Conservation (phyloP, 2,888 invertebrate genomes). For the Bimastos eiseni region DNA sequence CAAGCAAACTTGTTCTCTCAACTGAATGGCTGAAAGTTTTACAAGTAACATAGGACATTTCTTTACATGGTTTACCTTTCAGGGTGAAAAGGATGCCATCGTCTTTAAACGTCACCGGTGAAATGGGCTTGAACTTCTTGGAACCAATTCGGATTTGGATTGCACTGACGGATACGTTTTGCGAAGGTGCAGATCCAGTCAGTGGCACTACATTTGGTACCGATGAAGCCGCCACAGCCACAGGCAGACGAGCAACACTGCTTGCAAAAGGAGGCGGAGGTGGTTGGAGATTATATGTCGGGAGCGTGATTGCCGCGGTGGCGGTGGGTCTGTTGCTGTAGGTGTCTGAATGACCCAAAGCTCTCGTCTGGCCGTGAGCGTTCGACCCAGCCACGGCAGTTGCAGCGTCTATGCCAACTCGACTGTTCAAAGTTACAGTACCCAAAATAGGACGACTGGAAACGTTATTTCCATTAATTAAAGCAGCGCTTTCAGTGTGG, state of each 20-base stretch:
- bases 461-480: not conserved
- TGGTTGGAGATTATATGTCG: conserved; percentile 37
- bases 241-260: conserved; percentile 28
- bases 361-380: not conserved
- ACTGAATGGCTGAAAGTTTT: too few relatives aligned
- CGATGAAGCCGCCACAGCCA: conserved; percentile 25
- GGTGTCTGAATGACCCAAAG: not conserved
- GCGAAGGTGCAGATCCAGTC: not conserved
- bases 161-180: conserved; percentile 35
- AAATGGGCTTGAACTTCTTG: conserved; percentile 42
- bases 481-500: not conserved
- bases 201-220: not conserved
- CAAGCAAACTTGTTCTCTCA: not conserved
- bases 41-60: not conserved
- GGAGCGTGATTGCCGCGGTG: conserved; percentile 29
- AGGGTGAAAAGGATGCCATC: conserved; percentile 46
- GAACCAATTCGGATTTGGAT: conserved; percentile 45
- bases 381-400: not conserved
- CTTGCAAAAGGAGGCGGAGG: conserved; percentile 34
- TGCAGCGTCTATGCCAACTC: not conserved
- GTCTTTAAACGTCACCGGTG: conserved; percentile 44
- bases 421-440: conserved; percentile 15
- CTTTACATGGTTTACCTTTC: conserved; percentile 38
- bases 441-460: not conserved
- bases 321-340: not conserved